A percentile compares a stretch with the other conserved stretches of the same genome.
phyloP scores from a whole-genome alignment of 2,797 vertebrate species.

The Nannoperca obscura region DNA sequence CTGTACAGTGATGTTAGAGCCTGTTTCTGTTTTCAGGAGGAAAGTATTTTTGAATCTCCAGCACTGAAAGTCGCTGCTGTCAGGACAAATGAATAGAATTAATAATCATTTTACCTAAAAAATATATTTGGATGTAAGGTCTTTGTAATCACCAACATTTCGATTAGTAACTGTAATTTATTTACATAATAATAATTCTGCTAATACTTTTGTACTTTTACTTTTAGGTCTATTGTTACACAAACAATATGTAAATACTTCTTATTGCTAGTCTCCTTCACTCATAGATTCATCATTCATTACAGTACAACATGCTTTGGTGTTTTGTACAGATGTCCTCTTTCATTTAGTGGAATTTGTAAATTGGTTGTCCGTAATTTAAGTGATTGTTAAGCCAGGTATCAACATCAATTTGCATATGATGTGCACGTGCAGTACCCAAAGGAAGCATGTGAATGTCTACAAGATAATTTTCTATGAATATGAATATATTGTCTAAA shows the following conservation, averaged over 20 bases:
- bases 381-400: not conserved
- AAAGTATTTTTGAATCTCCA: too few relatives aligned
- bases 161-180: too few relatives aligned
- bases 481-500: not conserved
- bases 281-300: not conserved
- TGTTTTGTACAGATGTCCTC: not conserved
- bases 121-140: too few relatives aligned
- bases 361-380: not conserved
- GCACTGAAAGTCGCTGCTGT: too few relatives aligned
- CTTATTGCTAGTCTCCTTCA: not conserved
- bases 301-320: not conserved
- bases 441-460: not conserved
- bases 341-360: not conserved
- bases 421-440: not conserved
- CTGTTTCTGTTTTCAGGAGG: too few relatives aligned
- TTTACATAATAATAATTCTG: too few relatives aligned
- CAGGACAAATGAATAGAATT: too few relatives aligned
- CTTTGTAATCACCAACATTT: too few relatives aligned
- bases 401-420: too few relatives aligned
- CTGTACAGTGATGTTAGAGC: too few relatives aligned
- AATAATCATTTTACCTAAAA: too few relatives aligned
- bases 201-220: not conserved
- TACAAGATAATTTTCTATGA: not conserved
- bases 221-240: not conserved
- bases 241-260: not conserved